These are phyloP conservation scores for Ischnura elegans DNA, from an alignment of 2,888 invertebrate species.

Conservation along the genomic window DNA sequence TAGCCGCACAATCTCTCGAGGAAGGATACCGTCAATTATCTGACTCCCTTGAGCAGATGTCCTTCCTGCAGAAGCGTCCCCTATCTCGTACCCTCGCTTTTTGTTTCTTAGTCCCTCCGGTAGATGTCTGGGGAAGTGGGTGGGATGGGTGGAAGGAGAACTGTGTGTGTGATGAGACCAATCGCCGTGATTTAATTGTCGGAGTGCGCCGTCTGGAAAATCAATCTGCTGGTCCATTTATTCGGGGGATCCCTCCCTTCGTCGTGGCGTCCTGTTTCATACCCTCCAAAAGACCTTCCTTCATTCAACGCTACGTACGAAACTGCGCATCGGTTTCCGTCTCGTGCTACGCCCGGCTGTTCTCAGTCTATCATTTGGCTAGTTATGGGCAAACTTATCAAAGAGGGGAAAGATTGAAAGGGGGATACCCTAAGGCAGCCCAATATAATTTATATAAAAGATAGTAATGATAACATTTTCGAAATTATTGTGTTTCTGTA, in stretches of 20 bases:
- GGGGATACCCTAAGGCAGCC: too few species aligned
- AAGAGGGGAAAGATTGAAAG: not conserved
- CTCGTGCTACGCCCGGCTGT: too few species aligned
- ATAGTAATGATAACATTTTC: too few species aligned
- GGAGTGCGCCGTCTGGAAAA: conserved; percentile 46
- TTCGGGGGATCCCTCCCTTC: not conserved
- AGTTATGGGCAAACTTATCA: not conserved
- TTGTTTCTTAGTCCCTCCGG: not conserved
- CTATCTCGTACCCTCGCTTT: not conserved
- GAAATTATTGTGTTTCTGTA: too few species aligned
- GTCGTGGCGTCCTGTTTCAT: not conserved
- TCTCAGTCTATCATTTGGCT: too few species aligned
- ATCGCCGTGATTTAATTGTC: conserved; percentile 42
- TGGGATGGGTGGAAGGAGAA: not conserved
- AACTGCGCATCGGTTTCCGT: not conserved
- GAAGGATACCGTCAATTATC: not conserved
- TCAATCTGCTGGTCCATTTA: conserved; percentile 19
- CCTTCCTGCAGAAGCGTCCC: not conserved
- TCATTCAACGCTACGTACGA: not conserved
- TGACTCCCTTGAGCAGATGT: not conserved
- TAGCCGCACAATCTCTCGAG: not conserved
- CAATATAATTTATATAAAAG: too few species aligned
- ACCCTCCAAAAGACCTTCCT: not conserved
- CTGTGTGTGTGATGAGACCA: not conserved
- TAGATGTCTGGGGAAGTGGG: not conserved